A percentile compares a stretch with the other conserved stretches of the same genome.
Conservation (phyloP, 2,888 invertebrate genomes). For the Oscheius sp. region DNA sequence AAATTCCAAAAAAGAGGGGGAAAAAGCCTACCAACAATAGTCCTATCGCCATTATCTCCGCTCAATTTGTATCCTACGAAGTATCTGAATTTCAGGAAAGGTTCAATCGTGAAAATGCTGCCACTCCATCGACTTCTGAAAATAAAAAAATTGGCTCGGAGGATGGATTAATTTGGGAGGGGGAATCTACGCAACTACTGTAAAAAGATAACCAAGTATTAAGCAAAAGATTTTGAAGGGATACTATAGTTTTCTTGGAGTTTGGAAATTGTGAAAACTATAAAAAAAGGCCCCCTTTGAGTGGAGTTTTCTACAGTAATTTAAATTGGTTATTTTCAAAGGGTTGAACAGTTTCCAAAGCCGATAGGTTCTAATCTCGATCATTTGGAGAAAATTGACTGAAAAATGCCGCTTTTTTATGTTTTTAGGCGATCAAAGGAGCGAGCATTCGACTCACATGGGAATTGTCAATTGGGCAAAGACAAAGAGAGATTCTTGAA, state of each 20-base stretch:
- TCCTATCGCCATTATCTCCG: slow-evolving; percentile 49
- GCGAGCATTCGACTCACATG: slow-evolving; percentile 3
- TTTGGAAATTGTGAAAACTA: no score
- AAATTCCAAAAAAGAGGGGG: neutral
- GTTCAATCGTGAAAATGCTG: slow-evolving; percentile 45
- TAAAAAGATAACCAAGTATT: no score
- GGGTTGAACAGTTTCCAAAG: no score
- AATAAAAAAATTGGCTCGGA: neutral
- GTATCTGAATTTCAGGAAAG: slow-evolving; percentile 64
- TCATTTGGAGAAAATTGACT: no score
- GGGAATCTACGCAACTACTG: no score
- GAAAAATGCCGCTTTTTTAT: neutral
- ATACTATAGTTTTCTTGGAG: no score
- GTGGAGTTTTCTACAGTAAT: neutral
- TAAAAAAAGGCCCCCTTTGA: neutral
- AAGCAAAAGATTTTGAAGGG: no score
- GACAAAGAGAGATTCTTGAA: neutral
- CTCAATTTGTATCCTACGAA: slow-evolving; percentile 65
- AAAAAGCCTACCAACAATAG: slow-evolving; percentile 36
- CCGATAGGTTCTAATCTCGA: no score
- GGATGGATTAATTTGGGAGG: no score
- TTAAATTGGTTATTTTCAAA: neutral
- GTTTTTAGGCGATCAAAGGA: neutral
- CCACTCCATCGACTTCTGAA: slow-evolving; percentile 57
- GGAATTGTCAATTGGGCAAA: no score